A percentile compares a stretch with the other conserved stretches of the same genome.
Conservation (phyloP, 1,140 invertebrate genomes). For the Diachasma alloeum region DNA sequence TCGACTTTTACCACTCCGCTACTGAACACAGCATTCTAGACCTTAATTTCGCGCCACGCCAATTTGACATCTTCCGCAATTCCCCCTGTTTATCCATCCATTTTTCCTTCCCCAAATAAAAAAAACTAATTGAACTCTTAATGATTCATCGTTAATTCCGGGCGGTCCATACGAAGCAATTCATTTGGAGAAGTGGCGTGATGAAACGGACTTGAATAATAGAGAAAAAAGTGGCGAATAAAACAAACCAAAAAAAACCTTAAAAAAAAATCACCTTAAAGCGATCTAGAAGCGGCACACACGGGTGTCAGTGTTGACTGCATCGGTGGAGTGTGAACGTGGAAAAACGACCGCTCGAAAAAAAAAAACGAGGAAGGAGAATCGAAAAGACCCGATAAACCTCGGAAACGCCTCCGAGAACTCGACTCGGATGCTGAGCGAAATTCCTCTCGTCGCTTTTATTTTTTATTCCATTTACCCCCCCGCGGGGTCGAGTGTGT, state of each 20-base stretch:
- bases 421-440: conserved; percentile 8
- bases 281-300: neutral
- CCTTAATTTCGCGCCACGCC: no score
- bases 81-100: no score
- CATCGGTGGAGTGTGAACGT: neutral
- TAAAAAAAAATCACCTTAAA: neutral
- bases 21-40: no score
- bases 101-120: neutral
- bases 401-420: conserved; percentile 19
- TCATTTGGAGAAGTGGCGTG: conserved; percentile 26
- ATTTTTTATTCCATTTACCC: neutral
- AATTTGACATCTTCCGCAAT: no score
- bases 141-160: conserved; percentile 44
- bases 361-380: neutral
- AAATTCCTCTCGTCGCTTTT: neutral
- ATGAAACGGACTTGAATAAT: conserved; percentile 8
- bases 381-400: conserved; percentile 21
- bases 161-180: conserved; percentile 41
- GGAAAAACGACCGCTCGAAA: neutral
- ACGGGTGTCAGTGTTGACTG: neutral
- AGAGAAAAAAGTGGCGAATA: neutral
- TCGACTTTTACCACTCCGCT: no score
- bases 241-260: neutral
- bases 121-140: conserved; percentile 51
- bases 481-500: neutral